A percentile compares a stretch with the other conserved stretches of the same genome.
Conservation (phyloP, 2,888 invertebrate genomes). For the Muschampia staudingeri region DNA sequence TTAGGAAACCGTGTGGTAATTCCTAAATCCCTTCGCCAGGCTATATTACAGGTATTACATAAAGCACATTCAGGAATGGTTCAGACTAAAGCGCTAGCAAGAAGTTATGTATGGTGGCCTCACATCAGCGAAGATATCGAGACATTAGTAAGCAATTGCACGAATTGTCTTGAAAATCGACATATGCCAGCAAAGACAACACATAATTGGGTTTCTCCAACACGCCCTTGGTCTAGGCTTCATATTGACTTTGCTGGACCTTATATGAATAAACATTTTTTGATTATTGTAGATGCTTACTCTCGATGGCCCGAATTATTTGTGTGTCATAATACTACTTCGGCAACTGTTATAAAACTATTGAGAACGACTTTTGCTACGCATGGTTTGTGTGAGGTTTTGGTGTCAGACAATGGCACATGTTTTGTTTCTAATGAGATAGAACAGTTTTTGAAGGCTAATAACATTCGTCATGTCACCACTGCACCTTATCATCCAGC, state of each 20-base stretch:
- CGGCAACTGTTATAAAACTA: background rate
- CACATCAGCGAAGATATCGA: background rate
- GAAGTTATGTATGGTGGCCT: background rate
- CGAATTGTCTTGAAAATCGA: background rate
- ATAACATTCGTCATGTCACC: constrained; percentile 7
- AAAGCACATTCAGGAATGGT: constrained; percentile 12
- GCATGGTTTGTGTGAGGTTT: constrained; percentile 6
- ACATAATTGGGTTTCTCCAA: background rate
- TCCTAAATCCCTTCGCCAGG: background rate
- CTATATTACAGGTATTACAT: background rate
- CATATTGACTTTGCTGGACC: constrained; percentile 2
- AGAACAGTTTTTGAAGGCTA: background rate
- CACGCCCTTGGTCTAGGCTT: background rate
- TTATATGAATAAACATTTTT: constrained; percentile 8
- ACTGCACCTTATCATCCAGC: background rate
- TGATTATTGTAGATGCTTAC: background rate
- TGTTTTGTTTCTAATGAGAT: constrained; percentile 4
- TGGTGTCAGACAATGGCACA: constrained; percentile 8
- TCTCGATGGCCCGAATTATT: constrained; percentile 3
- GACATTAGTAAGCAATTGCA: background rate
- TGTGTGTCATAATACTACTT: background rate
- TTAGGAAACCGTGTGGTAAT: constrained; percentile 3
- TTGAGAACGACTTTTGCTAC: background rate
- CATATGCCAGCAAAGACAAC: background rate
- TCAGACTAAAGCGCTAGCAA: constrained; percentile 1